Base-by-base conservation (phyloP, 2,797 vertebrate genomes). In the Propithecus deckenii region DNA sequence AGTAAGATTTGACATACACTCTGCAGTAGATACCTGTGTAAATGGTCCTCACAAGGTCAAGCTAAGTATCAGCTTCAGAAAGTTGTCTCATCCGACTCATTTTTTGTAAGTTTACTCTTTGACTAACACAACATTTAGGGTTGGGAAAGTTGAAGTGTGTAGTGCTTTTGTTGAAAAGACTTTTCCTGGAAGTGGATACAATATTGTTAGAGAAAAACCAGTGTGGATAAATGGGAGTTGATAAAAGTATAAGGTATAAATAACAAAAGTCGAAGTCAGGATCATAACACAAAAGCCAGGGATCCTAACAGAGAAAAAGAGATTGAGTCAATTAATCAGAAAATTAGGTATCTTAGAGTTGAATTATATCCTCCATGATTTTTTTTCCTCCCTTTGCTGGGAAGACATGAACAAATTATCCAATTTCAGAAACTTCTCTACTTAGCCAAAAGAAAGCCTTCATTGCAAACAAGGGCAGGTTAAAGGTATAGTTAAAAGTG, bases 81-180 rank as follows among this genome's bases (percentile, higher is more conserved):
- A 88, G 43, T 10, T 57, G 32, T 80, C 89, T 74, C 87, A 25
- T 69, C 72, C 92, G 71, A 95, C 10, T 93, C 86, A 89, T 50
- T 95, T 95, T 89, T 61, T 92, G 15, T 91, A 76, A 87, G n/a
- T 76, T 86, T 78, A 86, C 38, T 86, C 25, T 86, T n/a, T 96
- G 67, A 84, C 61, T 95, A 94, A 90, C 48, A 81, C 17, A 95
- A 74, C 25, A 25, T 38, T 69, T 92, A 17, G 88, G 85, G 25
- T 13, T 92, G 43, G 63, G 23, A 59, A 94, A 95, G 55, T 88
- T 88, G 23, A 96, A 87, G 30, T 52, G 3, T n/a, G 17, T 32
- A 48, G 20, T 48, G 32, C 84, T 90, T 95, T 79, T 89, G 65
- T 71, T 84, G 78, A 65, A 96, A 94, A 88, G 14, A 20, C 0